Conservation (phyloP, 2,797 vertebrate species). For the Phrynocephalus forsythii region DNA sequence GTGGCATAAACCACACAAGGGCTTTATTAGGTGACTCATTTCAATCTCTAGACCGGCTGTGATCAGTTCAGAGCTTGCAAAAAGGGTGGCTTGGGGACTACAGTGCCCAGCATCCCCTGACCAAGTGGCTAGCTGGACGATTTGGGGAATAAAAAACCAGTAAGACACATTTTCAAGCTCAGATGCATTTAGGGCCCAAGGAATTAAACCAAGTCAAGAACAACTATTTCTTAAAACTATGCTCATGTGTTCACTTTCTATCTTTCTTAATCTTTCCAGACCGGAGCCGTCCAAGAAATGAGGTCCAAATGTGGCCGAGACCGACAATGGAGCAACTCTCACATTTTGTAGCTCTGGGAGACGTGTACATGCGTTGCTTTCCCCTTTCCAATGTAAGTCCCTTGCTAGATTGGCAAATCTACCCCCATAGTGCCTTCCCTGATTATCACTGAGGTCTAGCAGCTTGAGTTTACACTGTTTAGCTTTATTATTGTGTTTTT, state of each 20-base stretch:
- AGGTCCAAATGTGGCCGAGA: slow-evolving; percentile 86
- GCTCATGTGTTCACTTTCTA: background rate
- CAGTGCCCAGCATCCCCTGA: too few relatives aligned
- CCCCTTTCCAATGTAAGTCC: slow-evolving; percentile 47
- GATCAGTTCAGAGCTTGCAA: too few relatives aligned
- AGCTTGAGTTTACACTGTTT: background rate
- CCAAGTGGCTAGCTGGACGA: too few relatives aligned
- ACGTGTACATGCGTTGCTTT: too few relatives aligned
- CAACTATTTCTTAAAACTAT: background rate
- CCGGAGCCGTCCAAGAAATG: slow-evolving; percentile 90
- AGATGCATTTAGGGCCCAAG: too few relatives aligned
- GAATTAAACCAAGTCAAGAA: too few relatives aligned
- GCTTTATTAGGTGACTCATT: too few relatives aligned
- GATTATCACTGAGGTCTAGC: background rate
- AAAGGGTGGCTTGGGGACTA: too few relatives aligned
- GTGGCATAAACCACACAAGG: background rate
- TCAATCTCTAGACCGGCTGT: too few relatives aligned
- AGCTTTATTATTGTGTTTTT: too few relatives aligned
- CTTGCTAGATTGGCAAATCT: fast-evolving
- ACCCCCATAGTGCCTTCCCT: background rate
- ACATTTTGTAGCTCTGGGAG: slow-evolving; percentile 80
- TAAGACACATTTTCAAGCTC: background rate
- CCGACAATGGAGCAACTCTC: slow-evolving; percentile 84
- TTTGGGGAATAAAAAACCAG: too few relatives aligned
- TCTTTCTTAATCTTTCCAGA: slow-evolving; percentile 70